Evolutionary conservation across 2,888 invertebrate species (phyloP), one percentile per base, ranked within the genome.

Genomic region (Plagiodera versicolora): DNA sequence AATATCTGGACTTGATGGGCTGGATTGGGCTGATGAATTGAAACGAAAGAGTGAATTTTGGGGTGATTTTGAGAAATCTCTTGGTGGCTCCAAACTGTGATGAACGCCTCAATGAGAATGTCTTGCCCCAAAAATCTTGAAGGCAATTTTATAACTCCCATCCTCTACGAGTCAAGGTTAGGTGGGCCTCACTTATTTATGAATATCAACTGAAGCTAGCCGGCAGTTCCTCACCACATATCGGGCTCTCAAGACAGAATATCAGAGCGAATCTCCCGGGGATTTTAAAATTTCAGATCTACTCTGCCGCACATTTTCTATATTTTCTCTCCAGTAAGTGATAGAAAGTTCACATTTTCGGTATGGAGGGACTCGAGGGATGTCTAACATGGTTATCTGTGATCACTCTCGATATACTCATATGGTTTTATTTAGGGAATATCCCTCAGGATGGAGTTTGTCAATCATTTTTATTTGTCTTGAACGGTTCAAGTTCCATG

Each of bases 241-340:
- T 65, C 67, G 51, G 45, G 60, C 60, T 67, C 67, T 70, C 67
- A 67, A 73, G 72, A 73, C 73, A 70, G 73, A 74, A 58, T 56
- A 61, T 61, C 54, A 53, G 54, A 61, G 61, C 53, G 55, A 63
- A 69, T 67, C 68, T 71, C 64, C 71, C 65, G 66, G 52, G 63
- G 68, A 72, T 72, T 72, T 75, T 73, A 75, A 74, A 74, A 70
- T 75, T 75, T 74, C 68, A 75, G 67, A 69, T 69, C 67, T 67
- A 68, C 69, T 70, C 65, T 65, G 67, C 62, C 71, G 68, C 39
- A 68, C 70, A 69, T 70, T 70, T 72, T 68, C 71, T 67, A 70
- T 74, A 72, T 74, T 70, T 73, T 70, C 70, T n/a, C 63, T 70
- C 70, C 70, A 68, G 71, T 72, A 70, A 72, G 72, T 72, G 69